Evolutionary conservation across 2,888 invertebrate genomes (phyloP), one percentile per base, ranked within the genome.

Genomic region (Macropis europaea): DNA sequence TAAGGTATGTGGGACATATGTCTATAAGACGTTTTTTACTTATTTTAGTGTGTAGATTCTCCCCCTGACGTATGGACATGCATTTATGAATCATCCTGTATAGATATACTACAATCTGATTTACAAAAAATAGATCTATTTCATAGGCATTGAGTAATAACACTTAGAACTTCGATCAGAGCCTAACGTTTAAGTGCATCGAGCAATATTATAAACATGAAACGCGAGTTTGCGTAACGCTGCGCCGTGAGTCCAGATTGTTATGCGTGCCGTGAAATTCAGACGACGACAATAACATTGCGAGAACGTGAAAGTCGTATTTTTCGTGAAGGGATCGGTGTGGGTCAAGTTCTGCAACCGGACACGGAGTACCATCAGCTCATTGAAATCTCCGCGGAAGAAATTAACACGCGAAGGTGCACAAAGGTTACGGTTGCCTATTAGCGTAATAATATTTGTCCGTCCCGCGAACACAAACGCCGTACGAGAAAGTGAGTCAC

Each of bases 401-500:
- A 19, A 70, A 62, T 72, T 53, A 69, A 38, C 57, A n/a, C 32
- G 30, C 34, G 17, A 15, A 62, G 66, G 36, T 17, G 60, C 34
- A 19, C 57, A 53, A 56, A 60, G 76, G 54, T 72, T 60, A 62
- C 52, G 47, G 34, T 36, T 60, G 60, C 11, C 34, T 54, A 59
- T 64, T 70, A 71, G 42, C 60, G 52, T 63, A 69, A 75, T 60
- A 77, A 77, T 71, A 69, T 56, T 68, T 54, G 52, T 59, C 50
- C 47, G 71, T 62, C 47, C 43, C 32, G 61, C 19, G 54, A 30
- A 15, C 43, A 48, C 36, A 28, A 70, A 54, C 52, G 64, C 54
- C 63, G 48, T 61, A 73, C 71, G 68, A 69, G 79, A 80, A 79
- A 79, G 66, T 80, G 79, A 80, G 70, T 80, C 79, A 79, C 66